Conservation (phyloP, 2,888 invertebrate genomes). For the Drosophila macrothrix region DNA sequence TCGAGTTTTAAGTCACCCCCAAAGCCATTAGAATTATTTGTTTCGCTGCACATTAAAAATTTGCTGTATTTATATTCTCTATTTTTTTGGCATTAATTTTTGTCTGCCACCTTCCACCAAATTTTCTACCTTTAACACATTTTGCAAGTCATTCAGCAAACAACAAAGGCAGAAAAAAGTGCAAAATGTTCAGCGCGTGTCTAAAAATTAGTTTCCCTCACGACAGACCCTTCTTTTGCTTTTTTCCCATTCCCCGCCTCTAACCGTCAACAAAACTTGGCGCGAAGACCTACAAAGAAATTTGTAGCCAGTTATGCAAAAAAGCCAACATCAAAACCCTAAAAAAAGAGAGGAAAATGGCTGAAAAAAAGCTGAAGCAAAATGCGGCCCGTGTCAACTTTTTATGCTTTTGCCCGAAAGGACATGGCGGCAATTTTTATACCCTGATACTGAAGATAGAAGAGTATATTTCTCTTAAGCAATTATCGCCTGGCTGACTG, state of each 20-base stretch:
- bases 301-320: slow-evolving; percentile 79
- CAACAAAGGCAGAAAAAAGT: slow-evolving; percentile 44
- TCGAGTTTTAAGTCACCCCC: background rate
- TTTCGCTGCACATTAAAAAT: slow-evolving; percentile 38
- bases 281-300: slow-evolving; percentile 45
- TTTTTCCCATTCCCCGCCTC: background rate
- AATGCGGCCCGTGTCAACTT: slow-evolving; percentile 69
- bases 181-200: slow-evolving; percentile 65
- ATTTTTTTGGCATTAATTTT: slow-evolving; percentile 10
- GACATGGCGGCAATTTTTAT: slow-evolving; percentile 62
- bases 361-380: slow-evolving; percentile 24
- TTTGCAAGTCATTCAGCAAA: slow-evolving; percentile 58
- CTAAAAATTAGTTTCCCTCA: slow-evolving; percentile 76
- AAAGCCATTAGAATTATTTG: slow-evolving; percentile 14
- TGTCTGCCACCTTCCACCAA: slow-evolving; percentile 24
- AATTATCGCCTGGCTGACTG: background rate
- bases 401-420: slow-evolving; percentile 73
- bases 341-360: slow-evolving; percentile 16
- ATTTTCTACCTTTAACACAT: slow-evolving; percentile 41
- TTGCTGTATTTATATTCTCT: slow-evolving; percentile 3
- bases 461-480: background rate
- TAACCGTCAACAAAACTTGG: slow-evolving; percentile 43
- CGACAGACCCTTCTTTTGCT: slow-evolving; percentile 47
- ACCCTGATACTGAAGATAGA: background rate
- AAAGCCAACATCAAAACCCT: slow-evolving; percentile 50